phyloP scores from a whole-genome alignment of 1,140 invertebrate genomes.

The Drosophila micromelanica region DNA sequence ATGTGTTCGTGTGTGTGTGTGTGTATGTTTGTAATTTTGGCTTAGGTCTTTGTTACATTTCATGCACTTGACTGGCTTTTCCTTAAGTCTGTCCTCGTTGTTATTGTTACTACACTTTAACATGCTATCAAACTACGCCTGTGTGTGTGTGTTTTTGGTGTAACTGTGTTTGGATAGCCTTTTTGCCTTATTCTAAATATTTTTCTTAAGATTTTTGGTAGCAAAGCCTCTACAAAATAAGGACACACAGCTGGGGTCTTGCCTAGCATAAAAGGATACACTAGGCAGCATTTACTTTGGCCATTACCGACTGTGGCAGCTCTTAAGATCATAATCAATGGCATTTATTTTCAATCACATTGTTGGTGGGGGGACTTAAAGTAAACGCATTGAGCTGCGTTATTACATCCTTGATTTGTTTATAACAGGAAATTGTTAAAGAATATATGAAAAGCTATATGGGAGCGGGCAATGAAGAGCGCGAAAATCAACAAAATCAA shows the following conservation, averaged over 20 bases:
- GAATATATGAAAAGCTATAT: slow-evolving; percentile 46
- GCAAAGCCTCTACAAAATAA: slow-evolving; percentile 39
- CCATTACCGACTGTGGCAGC: slow-evolving; percentile 61
- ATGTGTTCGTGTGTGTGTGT: slow-evolving; percentile 30
- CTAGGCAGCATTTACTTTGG: slow-evolving; percentile 32
- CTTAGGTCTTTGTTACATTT: slow-evolving; percentile 82
- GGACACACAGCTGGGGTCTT: slow-evolving; percentile 46
- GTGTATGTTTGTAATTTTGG: slow-evolving; percentile 67
- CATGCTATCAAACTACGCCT: slow-evolving; percentile 33
- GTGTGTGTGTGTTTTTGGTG: not conserved
- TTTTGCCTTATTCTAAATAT: slow-evolving; percentile 59
- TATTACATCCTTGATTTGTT: slow-evolving; percentile 83
- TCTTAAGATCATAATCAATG: slow-evolving; percentile 79
- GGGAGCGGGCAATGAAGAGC: not conserved
- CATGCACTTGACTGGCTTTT: slow-evolving; percentile 78
- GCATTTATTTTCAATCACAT: slow-evolving; percentile 66
- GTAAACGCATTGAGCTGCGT: slow-evolving; percentile 72
- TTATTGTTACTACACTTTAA: slow-evolving; percentile 60
- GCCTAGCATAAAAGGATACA: slow-evolving; percentile 20
- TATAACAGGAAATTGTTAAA: slow-evolving; percentile 81
- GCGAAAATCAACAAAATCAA: slow-evolving; percentile 61
- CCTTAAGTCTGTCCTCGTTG: slow-evolving; percentile 56
- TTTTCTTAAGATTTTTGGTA: slow-evolving; percentile 29
- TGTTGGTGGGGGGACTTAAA: slow-evolving; percentile 4
- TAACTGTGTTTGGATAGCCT: slow-evolving; percentile 43